These are phyloP conservation scores for Poliocrania exsul DNA, from an alignment of 2,797 vertebrate genomes.

Conservation along the genomic window DNA sequence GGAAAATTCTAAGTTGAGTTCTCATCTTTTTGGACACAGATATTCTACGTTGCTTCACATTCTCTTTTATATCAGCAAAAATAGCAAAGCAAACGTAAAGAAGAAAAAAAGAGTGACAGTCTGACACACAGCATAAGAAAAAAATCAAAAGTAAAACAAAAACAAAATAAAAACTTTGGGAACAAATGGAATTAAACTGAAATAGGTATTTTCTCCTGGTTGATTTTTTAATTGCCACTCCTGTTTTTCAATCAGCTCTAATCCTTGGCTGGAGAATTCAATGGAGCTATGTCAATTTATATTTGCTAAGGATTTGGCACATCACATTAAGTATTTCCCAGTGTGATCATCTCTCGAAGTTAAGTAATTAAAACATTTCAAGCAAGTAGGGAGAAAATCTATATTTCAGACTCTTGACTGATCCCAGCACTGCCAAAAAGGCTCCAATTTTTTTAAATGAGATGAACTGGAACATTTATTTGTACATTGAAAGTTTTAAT, in stretches of 20 bases:
- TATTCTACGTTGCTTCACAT: neutral
- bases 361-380: slow-evolving; percentile 61
- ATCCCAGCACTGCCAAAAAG: slow-evolving; percentile 4
- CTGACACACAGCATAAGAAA: neutral
- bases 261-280: slow-evolving; percentile 36
- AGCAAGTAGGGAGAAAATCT: slow-evolving; percentile 12
- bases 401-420: slow-evolving; percentile 33
- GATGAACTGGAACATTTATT: slow-evolving; percentile 27
- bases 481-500: neutral
- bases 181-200: neutral
- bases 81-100: neutral
- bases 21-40: neutral
- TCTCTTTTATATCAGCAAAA: neutral
- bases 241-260: slow-evolving; percentile 42
- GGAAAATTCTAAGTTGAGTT: neutral
- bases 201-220: neutral
- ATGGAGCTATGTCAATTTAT: slow-evolving; percentile 22
- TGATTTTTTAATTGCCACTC: slow-evolving; percentile 2
- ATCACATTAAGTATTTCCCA: slow-evolving; percentile 46
- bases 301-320: slow-evolving; percentile 52
- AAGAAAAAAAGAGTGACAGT: neutral
- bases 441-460: neutral
- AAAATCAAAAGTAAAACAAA: neutral
- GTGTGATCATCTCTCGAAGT: slow-evolving; percentile 37
- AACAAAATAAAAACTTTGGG: neutral